Conservation (phyloP, 2,113 vertebrate genomes). For the Morphnarchus princeps region DNA sequence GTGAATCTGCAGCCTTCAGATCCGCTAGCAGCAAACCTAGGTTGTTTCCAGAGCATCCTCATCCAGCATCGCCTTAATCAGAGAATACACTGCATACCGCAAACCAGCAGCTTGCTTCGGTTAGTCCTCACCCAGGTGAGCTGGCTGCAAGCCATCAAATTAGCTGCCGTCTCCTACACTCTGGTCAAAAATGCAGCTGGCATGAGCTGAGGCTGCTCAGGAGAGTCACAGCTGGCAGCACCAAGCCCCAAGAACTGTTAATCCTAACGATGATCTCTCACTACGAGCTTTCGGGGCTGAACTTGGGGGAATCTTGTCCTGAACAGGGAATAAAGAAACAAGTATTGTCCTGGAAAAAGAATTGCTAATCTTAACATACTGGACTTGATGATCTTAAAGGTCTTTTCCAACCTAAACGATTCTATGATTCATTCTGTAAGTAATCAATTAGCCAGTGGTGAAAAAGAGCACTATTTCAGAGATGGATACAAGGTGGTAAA, state of each 20-base stretch:
- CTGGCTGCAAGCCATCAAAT: background rate
- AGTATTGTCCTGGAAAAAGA: background rate
- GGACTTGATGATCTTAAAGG: too few relatives aligned
- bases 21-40: background rate
- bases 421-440: background rate
- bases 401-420: too few relatives aligned
- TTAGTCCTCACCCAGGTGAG: background rate
- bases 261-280: background rate
- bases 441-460: background rate
- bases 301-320: background rate
- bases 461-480: background rate
- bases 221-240: background rate
- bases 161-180: background rate
- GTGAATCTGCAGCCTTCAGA: background rate
- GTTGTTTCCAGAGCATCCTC: background rate
- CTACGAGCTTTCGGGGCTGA: background rate
- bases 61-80: fast-evolving
- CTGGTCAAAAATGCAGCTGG: background rate
- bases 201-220: background rate
- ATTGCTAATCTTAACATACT: background rate
- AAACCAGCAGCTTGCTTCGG: background rate
- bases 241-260: background rate
- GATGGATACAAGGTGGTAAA: background rate
- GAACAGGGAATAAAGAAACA: background rate
- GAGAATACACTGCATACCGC: fast-evolving